These are phyloP conservation scores for Eupeodes corollae DNA, from an alignment of 1,140 invertebrate species.

Conservation along the genomic window DNA sequence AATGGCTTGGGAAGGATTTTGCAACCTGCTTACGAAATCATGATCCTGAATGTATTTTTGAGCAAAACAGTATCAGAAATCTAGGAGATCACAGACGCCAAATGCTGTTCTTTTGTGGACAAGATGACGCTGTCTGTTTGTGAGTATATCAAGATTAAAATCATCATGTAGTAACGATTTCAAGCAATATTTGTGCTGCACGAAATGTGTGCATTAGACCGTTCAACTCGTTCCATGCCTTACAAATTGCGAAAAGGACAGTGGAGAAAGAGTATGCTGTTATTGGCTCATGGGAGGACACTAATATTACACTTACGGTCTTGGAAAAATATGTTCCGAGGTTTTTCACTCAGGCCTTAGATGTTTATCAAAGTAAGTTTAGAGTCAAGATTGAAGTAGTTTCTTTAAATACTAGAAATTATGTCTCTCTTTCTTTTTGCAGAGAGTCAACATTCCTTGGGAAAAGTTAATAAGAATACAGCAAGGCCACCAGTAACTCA, in stretches of 20 bases:
- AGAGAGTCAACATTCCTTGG: conserved; percentile 59
- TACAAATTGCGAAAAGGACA: conserved; percentile 69
- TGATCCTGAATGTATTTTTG: conserved; percentile 71
- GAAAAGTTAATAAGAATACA: conserved; percentile 67
- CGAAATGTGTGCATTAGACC: conserved; percentile 56
- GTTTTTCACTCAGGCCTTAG: conserved; percentile 64
- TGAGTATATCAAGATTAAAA: conserved; percentile 41
- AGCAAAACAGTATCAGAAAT: conserved; percentile 64
- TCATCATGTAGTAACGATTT: background rate
- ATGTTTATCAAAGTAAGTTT: conserved; percentile 23
- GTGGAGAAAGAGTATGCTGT: conserved; percentile 77
- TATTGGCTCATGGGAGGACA: conserved; percentile 78
- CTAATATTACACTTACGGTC: conserved; percentile 71
- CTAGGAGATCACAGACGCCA: conserved; percentile 73
- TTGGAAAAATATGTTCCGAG: conserved; percentile 71
- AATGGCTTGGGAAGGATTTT: conserved; percentile 81
- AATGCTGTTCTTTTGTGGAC: conserved; percentile 78
- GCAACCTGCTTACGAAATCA: conserved; percentile 70
- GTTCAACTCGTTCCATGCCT: conserved; percentile 67
- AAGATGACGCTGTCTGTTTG: conserved; percentile 64
- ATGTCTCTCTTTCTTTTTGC: conserved; percentile 29
- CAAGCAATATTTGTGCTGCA: background rate
- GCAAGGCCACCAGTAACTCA: conserved; percentile 61
- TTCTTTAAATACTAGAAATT: background rate
- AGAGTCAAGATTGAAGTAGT: background rate